These are phyloP conservation scores for Diploscapter pachys DNA, from an alignment of 1,140 invertebrate species.

Conservation along the genomic window DNA sequence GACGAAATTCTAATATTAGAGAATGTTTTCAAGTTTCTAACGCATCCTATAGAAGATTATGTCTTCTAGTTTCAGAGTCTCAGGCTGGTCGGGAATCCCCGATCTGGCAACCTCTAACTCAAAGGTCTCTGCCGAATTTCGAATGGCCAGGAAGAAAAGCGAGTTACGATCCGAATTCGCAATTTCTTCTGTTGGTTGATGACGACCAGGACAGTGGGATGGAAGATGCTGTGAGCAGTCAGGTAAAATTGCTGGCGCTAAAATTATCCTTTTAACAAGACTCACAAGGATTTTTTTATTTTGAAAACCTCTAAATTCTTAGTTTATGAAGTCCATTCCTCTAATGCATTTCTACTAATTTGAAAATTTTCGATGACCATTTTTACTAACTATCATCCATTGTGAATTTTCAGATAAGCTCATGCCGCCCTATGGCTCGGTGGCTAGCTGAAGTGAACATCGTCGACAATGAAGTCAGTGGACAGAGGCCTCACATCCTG, in stretches of 20 bases:
- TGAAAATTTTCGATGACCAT: constrained; percentile 10
- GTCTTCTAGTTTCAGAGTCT: constrained; percentile 10
- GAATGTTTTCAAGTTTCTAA: neutral
- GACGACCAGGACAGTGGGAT: constrained; percentile 36
- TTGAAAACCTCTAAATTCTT: neutral
- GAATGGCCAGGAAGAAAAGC: constrained; percentile 11
- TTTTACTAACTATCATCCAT: neutral
- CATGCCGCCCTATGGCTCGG: constrained; percentile 14
- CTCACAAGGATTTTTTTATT: neutral
- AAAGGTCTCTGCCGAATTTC: constrained; percentile 19
- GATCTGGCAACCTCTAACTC: constrained; percentile 39
- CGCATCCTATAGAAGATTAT: neutral
- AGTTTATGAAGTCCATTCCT: neutral
- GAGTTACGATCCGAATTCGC: neutral
- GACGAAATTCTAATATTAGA: neutral
- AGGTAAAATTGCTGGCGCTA: constrained; percentile 5
- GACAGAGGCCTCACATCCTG: constrained; percentile 5
- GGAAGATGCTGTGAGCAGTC: constrained; percentile 24
- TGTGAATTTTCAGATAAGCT: constrained; percentile 1
- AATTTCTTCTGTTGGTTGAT: constrained; percentile 10
- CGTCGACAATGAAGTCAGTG: constrained; percentile 20
- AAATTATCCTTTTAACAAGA: neutral
- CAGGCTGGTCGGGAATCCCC: constrained; percentile 18
- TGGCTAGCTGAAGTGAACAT: constrained; percentile 43
- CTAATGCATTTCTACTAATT: neutral